Evolutionary conservation across 1,140 invertebrate genomes (phyloP).

Genomic region (Lutraria rhynchaena): DNA sequence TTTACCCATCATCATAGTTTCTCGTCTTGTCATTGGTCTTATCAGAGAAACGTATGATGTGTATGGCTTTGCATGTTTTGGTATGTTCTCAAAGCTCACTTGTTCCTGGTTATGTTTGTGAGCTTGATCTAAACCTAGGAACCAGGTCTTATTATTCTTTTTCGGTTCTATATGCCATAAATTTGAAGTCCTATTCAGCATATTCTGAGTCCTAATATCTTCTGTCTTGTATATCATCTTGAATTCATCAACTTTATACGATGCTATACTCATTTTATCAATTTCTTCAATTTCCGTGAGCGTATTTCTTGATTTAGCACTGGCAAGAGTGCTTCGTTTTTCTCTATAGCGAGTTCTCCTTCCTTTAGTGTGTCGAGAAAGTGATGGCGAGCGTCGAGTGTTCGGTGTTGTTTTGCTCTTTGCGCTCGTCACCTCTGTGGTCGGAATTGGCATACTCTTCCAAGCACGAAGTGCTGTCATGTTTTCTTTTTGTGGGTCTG

Average conservation of each 20-base stretch:
- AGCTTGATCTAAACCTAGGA: constrained; percentile 29
- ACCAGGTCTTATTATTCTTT: constrained; percentile 40
- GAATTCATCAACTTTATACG: constrained; percentile 14
- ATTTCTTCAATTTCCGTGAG: constrained; percentile 36
- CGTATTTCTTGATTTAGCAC: not conserved
- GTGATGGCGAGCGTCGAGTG: not conserved
- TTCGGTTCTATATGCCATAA: constrained; percentile 45
- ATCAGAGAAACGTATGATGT: constrained; percentile 1
- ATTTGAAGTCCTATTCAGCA: constrained; percentile 17
- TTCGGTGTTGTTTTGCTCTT: constrained; percentile 1
- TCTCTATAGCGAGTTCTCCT: not conserved
- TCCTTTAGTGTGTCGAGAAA: constrained; percentile 7
- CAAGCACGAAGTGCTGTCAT: constrained; percentile 13
- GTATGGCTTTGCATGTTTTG: constrained; percentile 4
- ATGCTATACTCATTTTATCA: constrained; percentile 38
- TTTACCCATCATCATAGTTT: not conserved
- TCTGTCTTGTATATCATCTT: constrained; percentile 53
- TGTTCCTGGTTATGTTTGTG: constrained; percentile 22
- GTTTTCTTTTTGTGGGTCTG: constrained; percentile 36
- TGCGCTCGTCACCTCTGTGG: constrained; percentile 8
- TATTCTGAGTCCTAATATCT: constrained; percentile 14
- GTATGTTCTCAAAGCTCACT: constrained; percentile 36
- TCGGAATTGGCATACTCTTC: constrained; percentile 53
- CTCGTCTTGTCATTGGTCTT: not conserved
- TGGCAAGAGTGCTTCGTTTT: not conserved